Evolutionary conservation across 1,140 invertebrate genomes (phyloP), one percentile per base, ranked within the genome.

Genomic region (Cydia splendana): DNA sequence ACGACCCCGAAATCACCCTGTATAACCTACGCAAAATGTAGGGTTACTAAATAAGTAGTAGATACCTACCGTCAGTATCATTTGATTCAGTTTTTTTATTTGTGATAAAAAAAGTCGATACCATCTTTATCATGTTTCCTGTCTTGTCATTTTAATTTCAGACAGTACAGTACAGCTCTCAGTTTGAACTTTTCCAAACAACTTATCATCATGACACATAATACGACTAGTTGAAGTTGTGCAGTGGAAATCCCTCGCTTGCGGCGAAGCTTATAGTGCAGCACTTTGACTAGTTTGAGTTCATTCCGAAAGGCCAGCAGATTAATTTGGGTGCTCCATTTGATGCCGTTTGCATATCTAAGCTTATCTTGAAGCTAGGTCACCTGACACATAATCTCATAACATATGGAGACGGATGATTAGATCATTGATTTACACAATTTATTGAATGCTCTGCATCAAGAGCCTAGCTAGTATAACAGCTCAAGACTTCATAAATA

Each of bases 201-300:
- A 57, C 57, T 2, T 57, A 62, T 62, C 20, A 62, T 24, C 53
- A 62, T 62, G 9, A 24, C 57, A 62, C 57, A 62, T 62, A 62
- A 24, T 62, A 62, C 6, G 53, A 18, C 20, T n/a, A 62, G 57
- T 24, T 62, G 20, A 62, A 62, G 57, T 62, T 38, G 38, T 18
- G 34, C 34, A 38, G 0, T 18, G 67, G 7, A 71, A 42, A 71
- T 71, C 30, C 30, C 38, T 71, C n/a, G 30, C 34, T 38, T 71
- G 67, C 34, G 67, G 67, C 67, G 18, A 38, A 10, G 67, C 67
- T 71, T 71, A 71, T 71, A 7, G 38, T 38, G n/a, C 67, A 38
- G 67, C 67, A 71, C 67, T 71, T 71, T 71, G 67, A 71, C 67
- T 71, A 71, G 67, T 71, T 71, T 71, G 67, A 42, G 67, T 71